Conservation (phyloP, 2,113 vertebrate species). For the Aegithalos caudatus region DNA sequence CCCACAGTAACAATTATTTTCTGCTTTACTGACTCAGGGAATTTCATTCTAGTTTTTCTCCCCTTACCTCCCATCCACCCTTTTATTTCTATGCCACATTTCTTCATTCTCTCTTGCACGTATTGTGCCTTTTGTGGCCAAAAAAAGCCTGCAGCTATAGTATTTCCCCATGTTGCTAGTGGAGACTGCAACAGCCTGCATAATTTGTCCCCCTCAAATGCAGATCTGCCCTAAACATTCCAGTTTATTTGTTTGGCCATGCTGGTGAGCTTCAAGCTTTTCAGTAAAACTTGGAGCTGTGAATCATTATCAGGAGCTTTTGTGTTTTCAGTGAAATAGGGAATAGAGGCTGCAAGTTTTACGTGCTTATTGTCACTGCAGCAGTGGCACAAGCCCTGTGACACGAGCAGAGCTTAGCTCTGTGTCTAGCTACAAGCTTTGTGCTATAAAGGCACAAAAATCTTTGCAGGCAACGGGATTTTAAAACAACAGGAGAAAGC, state of each 20-base stretch:
- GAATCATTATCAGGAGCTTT: constrained; percentile 27
- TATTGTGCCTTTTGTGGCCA: neutral
- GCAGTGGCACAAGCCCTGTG: neutral
- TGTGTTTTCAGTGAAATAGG: constrained; percentile 36
- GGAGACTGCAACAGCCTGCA: neutral
- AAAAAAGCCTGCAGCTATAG: neutral
- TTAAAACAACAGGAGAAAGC: neutral
- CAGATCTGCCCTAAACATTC: constrained; percentile 16
- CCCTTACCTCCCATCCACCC: neutral
- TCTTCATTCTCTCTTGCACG: neutral
- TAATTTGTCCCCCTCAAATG: constrained; percentile 1
- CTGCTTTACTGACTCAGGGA: constrained; percentile 37
- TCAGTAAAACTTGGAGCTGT: constrained; percentile 37
- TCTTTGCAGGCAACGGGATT: neutral
- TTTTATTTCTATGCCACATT: neutral
- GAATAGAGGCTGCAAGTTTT: neutral
- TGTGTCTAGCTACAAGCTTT: neutral
- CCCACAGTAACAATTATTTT: constrained; percentile 17
- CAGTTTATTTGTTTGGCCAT: constrained; percentile 34
- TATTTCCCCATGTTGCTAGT: constrained; percentile 37
- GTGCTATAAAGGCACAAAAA: neutral
- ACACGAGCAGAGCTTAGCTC: neutral
- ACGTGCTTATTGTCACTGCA: neutral
- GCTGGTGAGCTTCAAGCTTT: neutral
- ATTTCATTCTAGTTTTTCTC: neutral